Conservation (phyloP, 92 coral and sea anemone species). For the Isaurus tuberculatus region DNA sequence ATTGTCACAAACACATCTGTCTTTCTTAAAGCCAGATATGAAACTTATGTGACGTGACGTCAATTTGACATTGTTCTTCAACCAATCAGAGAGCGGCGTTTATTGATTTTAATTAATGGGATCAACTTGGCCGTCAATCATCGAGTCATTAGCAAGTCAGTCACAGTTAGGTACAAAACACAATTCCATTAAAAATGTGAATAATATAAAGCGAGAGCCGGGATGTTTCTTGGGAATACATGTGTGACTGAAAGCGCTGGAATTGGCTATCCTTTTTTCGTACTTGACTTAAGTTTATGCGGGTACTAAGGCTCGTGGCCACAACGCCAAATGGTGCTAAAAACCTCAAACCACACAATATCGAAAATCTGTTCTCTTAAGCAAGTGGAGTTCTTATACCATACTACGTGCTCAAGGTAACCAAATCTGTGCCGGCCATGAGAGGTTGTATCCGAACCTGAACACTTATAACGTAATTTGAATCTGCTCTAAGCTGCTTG, state of each 20-base stretch:
- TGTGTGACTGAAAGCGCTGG: constrained; percentile 24
- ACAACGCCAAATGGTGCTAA: constrained; percentile 42
- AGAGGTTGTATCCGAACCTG: constrained; percentile 52
- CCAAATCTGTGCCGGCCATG: constrained; percentile 87
- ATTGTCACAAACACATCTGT: constrained; percentile 22
- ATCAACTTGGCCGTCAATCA: constrained; percentile 92
- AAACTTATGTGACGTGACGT: constrained; percentile 73
- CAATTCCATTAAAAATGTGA: constrained; percentile 76
- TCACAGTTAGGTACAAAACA: constrained; percentile 83
- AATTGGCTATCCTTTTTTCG: background rate
- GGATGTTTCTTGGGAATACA: constrained; percentile 44
- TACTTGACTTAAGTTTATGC: background rate
- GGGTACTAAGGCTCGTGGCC: constrained; percentile 2
- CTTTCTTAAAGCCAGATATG: constrained; percentile 37
- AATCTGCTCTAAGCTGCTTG: constrained; percentile 39
- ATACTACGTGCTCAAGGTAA: constrained; percentile 59
- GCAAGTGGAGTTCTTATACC: constrained; percentile 32
- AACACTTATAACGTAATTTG: constrained; percentile 71
- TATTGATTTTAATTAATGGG: constrained; percentile 90
- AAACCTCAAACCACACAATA: constrained; percentile 23
- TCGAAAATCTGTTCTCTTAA: constrained; percentile 11
- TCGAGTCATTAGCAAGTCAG: constrained; percentile 90
- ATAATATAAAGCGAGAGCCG: constrained; percentile 59
- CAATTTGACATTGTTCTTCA: constrained; percentile 47
- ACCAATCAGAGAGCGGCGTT: constrained; percentile 69